These are phyloP conservation scores for Cercopithecus mona DNA, from an alignment of 2,113 vertebrate genomes.

Conservation along the genomic window DNA sequence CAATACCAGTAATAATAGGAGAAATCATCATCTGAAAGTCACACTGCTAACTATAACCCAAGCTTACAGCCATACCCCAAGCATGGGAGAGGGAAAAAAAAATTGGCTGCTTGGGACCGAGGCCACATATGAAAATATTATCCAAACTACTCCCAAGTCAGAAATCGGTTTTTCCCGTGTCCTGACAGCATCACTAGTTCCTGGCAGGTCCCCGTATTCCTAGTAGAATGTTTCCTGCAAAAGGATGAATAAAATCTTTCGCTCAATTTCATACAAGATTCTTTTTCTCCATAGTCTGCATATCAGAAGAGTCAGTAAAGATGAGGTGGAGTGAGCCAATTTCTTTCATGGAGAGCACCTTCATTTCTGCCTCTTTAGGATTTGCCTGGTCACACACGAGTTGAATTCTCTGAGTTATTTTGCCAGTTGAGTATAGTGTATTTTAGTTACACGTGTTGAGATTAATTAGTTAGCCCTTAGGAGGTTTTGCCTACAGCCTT, in stretches of 20 bases:
- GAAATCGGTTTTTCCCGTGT: constrained; percentile 66
- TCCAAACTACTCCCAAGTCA: constrained; percentile 52
- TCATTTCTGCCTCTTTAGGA: constrained; percentile 71
- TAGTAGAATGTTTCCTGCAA: constrained; percentile 75
- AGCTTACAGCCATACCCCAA: constrained; percentile 13
- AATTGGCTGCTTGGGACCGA: not conserved
- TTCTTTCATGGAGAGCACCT: constrained; percentile 82
- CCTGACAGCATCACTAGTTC: constrained; percentile 75
- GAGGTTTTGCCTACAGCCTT: constrained; percentile 86
- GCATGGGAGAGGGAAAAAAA: not conserved
- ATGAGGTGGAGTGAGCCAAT: constrained; percentile 83
- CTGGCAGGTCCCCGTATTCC: constrained; percentile 77
- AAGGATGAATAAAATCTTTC: constrained; percentile 83
- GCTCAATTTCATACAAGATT: constrained; percentile 77
- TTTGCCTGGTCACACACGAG: constrained; percentile 78
- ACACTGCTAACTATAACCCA: not conserved
- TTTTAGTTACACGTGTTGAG: constrained; percentile 86
- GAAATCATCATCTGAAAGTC: not conserved
- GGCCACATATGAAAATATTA: not conserved
- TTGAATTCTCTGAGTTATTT: constrained; percentile 77
- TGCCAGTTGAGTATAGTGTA: constrained; percentile 76
- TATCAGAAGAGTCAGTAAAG: constrained; percentile 82
- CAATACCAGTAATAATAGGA: not conserved
- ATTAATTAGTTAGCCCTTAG: constrained; percentile 89
- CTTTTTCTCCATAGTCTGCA: constrained; percentile 75